Conservation (phyloP, 2,113 vertebrate genomes). For the Ginglymostoma cirratum region DNA sequence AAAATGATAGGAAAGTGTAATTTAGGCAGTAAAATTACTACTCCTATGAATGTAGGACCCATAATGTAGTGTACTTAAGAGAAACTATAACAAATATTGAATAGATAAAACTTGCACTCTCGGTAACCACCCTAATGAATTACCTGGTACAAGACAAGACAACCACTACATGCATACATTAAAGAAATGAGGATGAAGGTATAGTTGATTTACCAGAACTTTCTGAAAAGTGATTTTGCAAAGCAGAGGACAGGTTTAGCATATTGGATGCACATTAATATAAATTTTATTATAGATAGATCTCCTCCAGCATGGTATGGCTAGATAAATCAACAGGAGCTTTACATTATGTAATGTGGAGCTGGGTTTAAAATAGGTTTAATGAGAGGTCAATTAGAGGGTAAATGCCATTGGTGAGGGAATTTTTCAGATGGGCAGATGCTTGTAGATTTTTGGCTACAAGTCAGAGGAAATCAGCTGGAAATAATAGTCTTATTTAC, state of each 20-base stretch:
- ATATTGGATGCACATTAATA: background rate
- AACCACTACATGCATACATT: background rate
- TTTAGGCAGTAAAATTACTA: slow-evolving; percentile 20
- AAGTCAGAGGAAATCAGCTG: background rate
- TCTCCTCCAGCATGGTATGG: background rate
- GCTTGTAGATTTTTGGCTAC: background rate
- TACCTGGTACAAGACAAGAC: slow-evolving; percentile 2
- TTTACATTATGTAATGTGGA: background rate
- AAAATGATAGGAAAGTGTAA: slow-evolving; percentile 25
- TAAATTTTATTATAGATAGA: background rate
- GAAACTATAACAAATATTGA: slow-evolving; percentile 9
- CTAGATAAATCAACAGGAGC: background rate
- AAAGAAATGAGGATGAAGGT: background rate
- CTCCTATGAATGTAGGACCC: slow-evolving; percentile 6
- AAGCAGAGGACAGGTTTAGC: background rate
- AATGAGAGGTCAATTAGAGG: slow-evolving; percentile 5
- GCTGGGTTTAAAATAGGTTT: background rate
- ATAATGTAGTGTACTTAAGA: slow-evolving; percentile 12
- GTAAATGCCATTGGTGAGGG: background rate
- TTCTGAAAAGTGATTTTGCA: background rate
- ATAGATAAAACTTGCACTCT: slow-evolving; percentile 2
- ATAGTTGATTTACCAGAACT: background rate
- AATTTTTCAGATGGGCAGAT: background rate
- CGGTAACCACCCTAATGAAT: background rate
- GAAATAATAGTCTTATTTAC: background rate